Conservation (phyloP, 2,888 invertebrate genomes). For the Muscina levida region DNA sequence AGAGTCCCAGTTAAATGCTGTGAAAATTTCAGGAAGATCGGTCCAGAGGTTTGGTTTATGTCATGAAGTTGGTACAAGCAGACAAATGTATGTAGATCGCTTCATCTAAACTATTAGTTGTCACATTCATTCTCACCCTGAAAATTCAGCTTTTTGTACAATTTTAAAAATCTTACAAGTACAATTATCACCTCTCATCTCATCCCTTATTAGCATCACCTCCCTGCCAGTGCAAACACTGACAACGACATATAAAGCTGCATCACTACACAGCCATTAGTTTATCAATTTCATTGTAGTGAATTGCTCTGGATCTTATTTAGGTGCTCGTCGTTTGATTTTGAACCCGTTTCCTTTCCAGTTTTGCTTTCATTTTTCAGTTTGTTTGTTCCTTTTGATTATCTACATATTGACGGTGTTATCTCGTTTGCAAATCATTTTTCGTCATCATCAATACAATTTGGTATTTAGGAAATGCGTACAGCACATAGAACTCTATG, state of each 20-base stretch:
- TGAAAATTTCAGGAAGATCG: no score
- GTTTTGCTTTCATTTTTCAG: not conserved
- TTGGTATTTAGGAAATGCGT: conserved; percentile 56
- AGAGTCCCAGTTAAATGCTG: no score
- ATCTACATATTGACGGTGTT: conserved; percentile 57
- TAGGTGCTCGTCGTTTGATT: conserved; percentile 25
- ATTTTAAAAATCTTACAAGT: no score
- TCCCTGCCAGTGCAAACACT: not conserved
- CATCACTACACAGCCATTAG: conserved; percentile 8
- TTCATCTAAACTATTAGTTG: no score
- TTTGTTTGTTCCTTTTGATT: not conserved
- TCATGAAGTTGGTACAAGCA: no score
- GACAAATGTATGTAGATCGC: no score
- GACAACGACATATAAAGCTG: not conserved
- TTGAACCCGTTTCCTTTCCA: conserved; percentile 37
- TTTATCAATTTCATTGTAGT: not conserved
- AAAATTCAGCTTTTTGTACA: no score
- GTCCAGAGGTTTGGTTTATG: no score
- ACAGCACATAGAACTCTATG: no score
- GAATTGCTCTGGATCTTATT: not conserved
- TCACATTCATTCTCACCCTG: no score
- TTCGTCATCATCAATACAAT: conserved; percentile 62
- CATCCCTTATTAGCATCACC: not conserved
- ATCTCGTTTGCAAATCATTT: conserved; percentile 64
- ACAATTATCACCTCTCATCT: no score